phyloP scores from a whole-genome alignment of 2,797 vertebrate genomes.

The Hemibagrus guttatus region DNA sequence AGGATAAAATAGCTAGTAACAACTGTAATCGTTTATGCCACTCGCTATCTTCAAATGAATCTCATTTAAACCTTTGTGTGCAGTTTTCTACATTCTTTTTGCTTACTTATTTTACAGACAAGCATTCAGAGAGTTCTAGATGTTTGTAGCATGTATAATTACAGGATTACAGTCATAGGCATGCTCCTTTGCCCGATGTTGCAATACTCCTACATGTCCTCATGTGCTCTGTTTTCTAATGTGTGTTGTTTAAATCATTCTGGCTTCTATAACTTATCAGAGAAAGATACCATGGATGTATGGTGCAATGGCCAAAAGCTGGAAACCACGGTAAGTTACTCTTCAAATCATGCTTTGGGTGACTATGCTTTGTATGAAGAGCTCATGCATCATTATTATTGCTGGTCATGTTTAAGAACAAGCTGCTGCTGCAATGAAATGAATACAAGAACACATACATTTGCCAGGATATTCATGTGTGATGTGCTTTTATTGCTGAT shows the following conservation, averaged over 20 bases:
- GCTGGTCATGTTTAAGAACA: not conserved
- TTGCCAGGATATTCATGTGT: not conserved
- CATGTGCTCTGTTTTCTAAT: constrained; percentile 5
- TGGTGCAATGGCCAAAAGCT: constrained; percentile 93
- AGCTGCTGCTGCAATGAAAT: not conserved
- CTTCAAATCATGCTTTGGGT: not conserved
- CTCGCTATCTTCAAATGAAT: not conserved
- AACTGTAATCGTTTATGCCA: not conserved
- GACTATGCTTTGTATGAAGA: not conserved
- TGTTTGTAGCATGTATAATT: constrained; percentile 15
- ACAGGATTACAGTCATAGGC: constrained; percentile 6
- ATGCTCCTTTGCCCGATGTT: not conserved
- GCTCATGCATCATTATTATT: not conserved
- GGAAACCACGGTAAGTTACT: constrained; percentile 82
- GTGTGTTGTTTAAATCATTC: not conserved
- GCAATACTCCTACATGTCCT: constrained; percentile 3
- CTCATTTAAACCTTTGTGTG: not conserved
- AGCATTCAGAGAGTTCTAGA: not conserved
- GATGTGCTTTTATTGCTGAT: constrained; percentile 6
- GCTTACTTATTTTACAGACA: constrained; percentile 4
- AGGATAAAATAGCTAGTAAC: not conserved
- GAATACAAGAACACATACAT: not conserved
- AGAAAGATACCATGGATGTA: constrained; percentile 95
- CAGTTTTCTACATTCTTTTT: constrained; percentile 4
- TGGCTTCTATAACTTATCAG: constrained; percentile 65